Evolutionary conservation across 2,113 vertebrate genomes (phyloP), one percentile per base, ranked within the genome.

Genomic region (Lampris megalopsis): DNA sequence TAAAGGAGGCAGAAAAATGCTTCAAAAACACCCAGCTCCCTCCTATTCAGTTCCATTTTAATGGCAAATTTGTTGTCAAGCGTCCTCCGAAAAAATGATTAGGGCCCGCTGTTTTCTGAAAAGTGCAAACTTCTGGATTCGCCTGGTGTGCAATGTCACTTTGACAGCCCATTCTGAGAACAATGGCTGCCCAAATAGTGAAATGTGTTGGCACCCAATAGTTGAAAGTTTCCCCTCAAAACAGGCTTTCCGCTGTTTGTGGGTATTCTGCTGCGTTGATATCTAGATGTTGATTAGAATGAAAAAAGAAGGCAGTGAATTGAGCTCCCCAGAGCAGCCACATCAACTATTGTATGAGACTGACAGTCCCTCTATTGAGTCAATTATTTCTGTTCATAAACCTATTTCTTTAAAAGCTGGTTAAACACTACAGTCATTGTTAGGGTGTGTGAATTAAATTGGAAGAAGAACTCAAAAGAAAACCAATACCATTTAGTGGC

Each of bases 11-110:
- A 84, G 79, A 74, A 40, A 81, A 64, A 75, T 35, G 80, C 86
- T 91, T 88, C 87, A n/a, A 89, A 88, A 91, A 88, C 83, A 87
- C 85, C 69, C 57, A 47, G 76, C 77, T 86, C 72, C 80, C 84
- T 81, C 87, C 81, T 69, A 81, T 90, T 89, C 89, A 83, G 75
- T 83, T 92, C 92, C 86, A 92, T 95, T 95, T 95, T 93, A 94
- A 94, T 94, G 92, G 93, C 86, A 92, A 94, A 94, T 93, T 92
- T 92, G 92, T 95, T 94, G 93, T 94, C 93, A 94, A 89, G 90
- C 87, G 89, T 93, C 92, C 87, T 89, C 87, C 47, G 40, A n/a
- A 63, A 71, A 82, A 92, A 93, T 93, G 93, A 94, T 94, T 94
- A 94, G 92, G 92, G 78, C 91, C 91, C 64, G 86, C 91, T 91